Conservation (phyloP, 2,797 vertebrate species). For the Sebastes kiyomatsui region DNA sequence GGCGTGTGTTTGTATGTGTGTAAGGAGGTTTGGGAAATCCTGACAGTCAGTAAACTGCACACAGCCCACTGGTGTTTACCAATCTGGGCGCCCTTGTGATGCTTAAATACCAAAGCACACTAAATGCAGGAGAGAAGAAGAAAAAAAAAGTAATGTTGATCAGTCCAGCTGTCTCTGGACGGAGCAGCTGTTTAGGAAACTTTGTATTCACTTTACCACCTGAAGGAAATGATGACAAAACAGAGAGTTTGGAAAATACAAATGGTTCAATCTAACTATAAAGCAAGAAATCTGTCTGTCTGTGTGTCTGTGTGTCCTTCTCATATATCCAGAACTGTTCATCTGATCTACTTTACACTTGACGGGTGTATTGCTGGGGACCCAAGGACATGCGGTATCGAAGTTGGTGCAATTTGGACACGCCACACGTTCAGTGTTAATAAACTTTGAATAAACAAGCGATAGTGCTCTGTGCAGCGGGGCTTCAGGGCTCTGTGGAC, state of each 20-base stretch:
- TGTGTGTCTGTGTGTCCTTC: too few relatives aligned
- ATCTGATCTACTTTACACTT: too few relatives aligned
- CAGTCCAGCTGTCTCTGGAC: background rate
- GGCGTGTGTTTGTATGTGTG: background rate
- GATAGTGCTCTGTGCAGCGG: too few relatives aligned
- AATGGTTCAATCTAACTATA: background rate
- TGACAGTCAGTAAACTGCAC: constrained; percentile 6
- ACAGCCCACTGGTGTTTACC: constrained; percentile 17
- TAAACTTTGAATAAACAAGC: too few relatives aligned
- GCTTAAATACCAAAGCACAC: background rate
- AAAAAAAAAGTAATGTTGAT: background rate
- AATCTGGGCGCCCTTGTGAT: background rate
- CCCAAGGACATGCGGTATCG: too few relatives aligned
- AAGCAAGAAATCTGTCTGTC: too few relatives aligned
- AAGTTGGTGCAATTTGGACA: too few relatives aligned
- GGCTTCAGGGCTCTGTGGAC: too few relatives aligned
- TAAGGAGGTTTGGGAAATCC: background rate
- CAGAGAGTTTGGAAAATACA: background rate
- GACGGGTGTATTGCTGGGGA: too few relatives aligned
- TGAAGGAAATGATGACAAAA: background rate
- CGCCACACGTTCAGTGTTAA: too few relatives aligned
- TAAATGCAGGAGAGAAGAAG: background rate
- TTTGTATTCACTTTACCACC: background rate
- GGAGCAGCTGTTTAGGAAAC: constrained; percentile 1
- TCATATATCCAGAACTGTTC: too few relatives aligned